These are phyloP conservation scores for Campoletis sonorensis DNA, from an alignment of 1,140 invertebrate species.

Conservation along the genomic window DNA sequence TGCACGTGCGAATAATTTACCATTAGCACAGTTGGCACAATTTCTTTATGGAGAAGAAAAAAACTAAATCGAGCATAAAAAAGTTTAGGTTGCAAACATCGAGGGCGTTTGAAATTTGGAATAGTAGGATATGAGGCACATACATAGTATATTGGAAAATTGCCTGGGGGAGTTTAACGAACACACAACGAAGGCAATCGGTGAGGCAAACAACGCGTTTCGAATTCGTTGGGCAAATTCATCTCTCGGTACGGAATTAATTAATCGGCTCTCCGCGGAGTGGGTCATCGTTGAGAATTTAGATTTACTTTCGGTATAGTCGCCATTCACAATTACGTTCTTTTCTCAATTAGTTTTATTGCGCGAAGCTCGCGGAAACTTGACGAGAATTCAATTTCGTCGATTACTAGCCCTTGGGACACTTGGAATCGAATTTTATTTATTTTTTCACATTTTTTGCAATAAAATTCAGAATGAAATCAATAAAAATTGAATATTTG, in stretches of 20 bases:
- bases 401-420: no score
- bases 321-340: neutral
- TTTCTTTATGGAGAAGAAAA: neutral
- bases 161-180: neutral
- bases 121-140: neutral
- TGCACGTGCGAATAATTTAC: no score
- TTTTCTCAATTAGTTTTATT: neutral
- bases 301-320: neutral
- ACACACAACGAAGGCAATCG: neutral
- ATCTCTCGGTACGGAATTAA: slow-evolving; percentile 6
- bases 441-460: no score
- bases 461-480: no score
- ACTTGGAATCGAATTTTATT: no score
- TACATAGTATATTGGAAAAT: neutral
- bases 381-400: no score
- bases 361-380: no score
- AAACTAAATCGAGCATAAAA: no score
- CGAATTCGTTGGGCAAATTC: neutral
- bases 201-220: neutral
- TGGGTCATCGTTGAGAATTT: neutral
- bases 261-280: neutral
- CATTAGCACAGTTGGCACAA: no score
- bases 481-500: no score
- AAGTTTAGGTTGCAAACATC: no score
- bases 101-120: neutral